Evolutionary conservation across 2,888 invertebrate genomes (phyloP), one percentile per base, ranked within the genome.

Genomic region (Chloroclysta siterata): DNA sequence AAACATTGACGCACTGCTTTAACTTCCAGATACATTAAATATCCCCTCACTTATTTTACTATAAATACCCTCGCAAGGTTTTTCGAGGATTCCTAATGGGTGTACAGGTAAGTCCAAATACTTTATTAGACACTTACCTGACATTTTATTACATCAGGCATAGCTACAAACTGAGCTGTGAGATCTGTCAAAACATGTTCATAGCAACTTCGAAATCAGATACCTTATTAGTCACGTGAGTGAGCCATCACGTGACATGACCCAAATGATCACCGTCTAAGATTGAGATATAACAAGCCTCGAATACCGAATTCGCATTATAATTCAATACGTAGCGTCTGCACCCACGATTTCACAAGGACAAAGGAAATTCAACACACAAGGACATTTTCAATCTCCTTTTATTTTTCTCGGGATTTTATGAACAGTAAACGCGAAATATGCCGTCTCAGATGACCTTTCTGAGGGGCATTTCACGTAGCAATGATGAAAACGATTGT

Each of bases 381-480:
- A 46, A 17, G 15, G 46, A 70, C 65, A 73, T 73, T 70, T 47
- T 58, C 68, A 70, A 70, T 73, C 70, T 57, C 36, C 68, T 72
- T 69, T 62, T 53, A 60, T 70, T 66, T 66, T 66, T 62, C 52
- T 60, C 59, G 53, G 53, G 33, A 57, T 71, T 69, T 70, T 68
- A 69, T 66, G 68, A 70, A 65, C 65, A 67, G 58, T 71, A 67
- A 68, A 68, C 60, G 48, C 46, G 36, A 61, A 60, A 67, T 63
- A 66, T 68, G 68, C 66, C 68, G 59, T 64, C 60, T 61, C 63
- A 63, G 68, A 72, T 68, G 66, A 69, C 63, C 65, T 70, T 70
- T 63, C 63, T 61, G 66, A 68, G 61, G 53, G 67, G 47, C 65
- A 66, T 66, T 71, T 61, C 55, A 50, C 57, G 50, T 48, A 59